Evolutionary conservation across 2,888 invertebrate genomes (phyloP), one percentile per base, ranked within the genome.

Genomic region (Cacoxenus indagator): DNA sequence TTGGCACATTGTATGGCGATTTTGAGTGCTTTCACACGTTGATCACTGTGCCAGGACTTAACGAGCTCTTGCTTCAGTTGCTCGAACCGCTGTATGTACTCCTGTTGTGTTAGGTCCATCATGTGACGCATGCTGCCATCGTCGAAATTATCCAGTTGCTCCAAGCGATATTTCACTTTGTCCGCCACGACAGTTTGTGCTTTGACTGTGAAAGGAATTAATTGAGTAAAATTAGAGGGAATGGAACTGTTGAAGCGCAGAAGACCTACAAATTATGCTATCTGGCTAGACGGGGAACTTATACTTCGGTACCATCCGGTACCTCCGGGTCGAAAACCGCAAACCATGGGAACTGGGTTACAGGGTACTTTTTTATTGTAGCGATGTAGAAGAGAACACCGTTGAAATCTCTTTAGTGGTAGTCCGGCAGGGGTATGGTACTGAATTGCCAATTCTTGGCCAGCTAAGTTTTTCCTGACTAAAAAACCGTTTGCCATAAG

Each of bases 1-100:
- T 98, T 98, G 45, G 98, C 95, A 89, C 98, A 97, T 90, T 98
- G 98, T 77, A 99, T 98, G 1, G 94, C 96, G 84, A 99, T 98
- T 91, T 98, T 98, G 46, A 98, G 91, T 4, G 98, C 95, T 89
- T 96, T 96, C 0, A 97, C 97, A 78, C 98, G 91, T 87, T 98
- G 97, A 88, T 99, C 98, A 27, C 94, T 92, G 80, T 95, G 92
- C 99, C 99, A 99, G 6, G 98, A 97, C 87, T 91, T 92, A 54
- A 95, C 93, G 29, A 99, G 91, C 87, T 97, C 96, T 84, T 93
- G 93, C 89, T 95, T 96, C n/a, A 98, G 90, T 87, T 96, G 94
- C 80, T 96, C 95, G 72, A 99, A 95, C 78, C 95, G 92, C 55
- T 92, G 91, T 6, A 95, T 92, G 89, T 96, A 99, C 85, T 98